phyloP scores from a whole-genome alignment of 2,113 vertebrate genomes.

The Glaucidium brasilianum region DNA sequence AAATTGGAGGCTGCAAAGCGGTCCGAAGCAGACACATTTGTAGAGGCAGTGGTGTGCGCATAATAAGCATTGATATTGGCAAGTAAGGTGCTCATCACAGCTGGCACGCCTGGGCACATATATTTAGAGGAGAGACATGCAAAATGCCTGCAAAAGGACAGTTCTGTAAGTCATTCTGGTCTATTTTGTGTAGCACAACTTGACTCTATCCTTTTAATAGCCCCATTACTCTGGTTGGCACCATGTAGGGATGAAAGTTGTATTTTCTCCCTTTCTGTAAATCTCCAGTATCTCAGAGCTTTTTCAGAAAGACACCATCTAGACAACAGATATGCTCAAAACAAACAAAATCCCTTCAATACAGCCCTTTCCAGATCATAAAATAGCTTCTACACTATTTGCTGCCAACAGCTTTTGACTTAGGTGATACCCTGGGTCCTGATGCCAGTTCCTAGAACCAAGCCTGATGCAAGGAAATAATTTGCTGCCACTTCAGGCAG shows the following conservation, averaged over 20 bases:
- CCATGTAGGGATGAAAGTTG: background rate
- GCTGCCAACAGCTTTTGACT: background rate
- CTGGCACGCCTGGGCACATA: conserved; percentile 97
- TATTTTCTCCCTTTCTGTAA: background rate
- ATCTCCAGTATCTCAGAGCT: background rate
- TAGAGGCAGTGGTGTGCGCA: conserved; percentile 96
- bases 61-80: conserved; percentile 99
- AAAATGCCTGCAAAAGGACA: conserved; percentile 85
- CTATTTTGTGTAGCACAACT: background rate
- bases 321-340: background rate
- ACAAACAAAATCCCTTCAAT: background rate
- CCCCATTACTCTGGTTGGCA: background rate
- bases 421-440: background rate
- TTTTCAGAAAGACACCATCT: background rate
- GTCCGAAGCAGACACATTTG: conserved; percentile 95
- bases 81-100: conserved; percentile 98
- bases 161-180: background rate
- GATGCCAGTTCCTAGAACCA: background rate
- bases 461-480: background rate
- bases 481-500: background rate
- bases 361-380: background rate
- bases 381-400: background rate
- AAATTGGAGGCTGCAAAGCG: conserved; percentile 98
- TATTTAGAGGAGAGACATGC: conserved; percentile 98
- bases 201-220: background rate